Evolutionary conservation across 2,888 invertebrate genomes (phyloP).

Genomic region (Empis stercorea): DNA sequence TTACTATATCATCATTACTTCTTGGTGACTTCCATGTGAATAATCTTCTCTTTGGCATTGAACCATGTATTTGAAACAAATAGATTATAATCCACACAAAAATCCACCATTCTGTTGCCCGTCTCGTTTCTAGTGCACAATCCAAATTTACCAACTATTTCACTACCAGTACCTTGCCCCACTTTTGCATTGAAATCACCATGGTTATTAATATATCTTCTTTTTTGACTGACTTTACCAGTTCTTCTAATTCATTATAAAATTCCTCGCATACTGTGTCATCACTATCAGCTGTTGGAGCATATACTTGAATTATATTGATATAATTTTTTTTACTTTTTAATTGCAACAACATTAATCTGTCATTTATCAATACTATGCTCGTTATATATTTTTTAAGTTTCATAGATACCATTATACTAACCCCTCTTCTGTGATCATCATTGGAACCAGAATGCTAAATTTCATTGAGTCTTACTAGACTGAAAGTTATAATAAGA

Average conservation of each 20-base stretch:
- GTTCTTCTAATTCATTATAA: not conserved
- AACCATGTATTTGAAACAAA: conserved; percentile 1
- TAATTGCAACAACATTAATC: not conserved
- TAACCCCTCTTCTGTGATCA: not conserved
- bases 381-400: not conserved
- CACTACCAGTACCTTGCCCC: not conserved
- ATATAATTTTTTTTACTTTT: not conserved
- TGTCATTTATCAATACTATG: not conserved
- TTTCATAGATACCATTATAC: not conserved
- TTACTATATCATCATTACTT: not conserved
- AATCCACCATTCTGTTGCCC: not conserved
- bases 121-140: not conserved
- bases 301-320: not conserved
- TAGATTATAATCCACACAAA: not conserved
- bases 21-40: too few species aligned
- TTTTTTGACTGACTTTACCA: too few species aligned
- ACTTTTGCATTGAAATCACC: not conserved
- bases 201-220: not conserved
- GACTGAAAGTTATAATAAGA: too few species aligned
- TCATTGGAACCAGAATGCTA: not conserved
- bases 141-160: conserved; percentile 1
- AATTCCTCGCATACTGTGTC: not conserved
- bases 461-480: too few species aligned
- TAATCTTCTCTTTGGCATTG: not conserved
- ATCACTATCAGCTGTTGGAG: not conserved